phyloP scores from a whole-genome alignment of 2,113 vertebrate genomes.

The Otocyon megalotis region DNA sequence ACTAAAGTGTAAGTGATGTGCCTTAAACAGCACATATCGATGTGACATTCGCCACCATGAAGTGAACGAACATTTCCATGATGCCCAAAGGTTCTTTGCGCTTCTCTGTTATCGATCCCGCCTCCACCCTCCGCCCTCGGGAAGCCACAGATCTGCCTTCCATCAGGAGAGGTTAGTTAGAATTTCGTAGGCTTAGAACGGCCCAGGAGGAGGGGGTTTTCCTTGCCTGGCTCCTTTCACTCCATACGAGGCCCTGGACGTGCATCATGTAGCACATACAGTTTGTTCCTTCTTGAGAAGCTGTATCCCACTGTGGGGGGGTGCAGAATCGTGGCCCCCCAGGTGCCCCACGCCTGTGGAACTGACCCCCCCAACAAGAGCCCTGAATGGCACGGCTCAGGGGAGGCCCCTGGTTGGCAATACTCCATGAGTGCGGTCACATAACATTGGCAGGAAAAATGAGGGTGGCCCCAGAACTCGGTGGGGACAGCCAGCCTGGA shows the following conservation, averaged over 20 bases:
- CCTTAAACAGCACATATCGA: neutral
- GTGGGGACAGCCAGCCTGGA: neutral
- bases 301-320: neutral
- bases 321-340: too few relatives aligned
- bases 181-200: neutral
- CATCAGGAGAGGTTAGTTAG: neutral
- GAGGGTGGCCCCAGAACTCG: accelerated
- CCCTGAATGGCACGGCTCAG: neutral
- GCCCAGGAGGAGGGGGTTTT: neutral
- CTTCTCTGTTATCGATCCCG: neutral
- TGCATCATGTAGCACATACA: neutral
- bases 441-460: accelerated
- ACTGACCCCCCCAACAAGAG: neutral
- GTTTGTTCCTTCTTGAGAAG: neutral
- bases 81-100: neutral
- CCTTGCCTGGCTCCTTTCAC: too few relatives aligned
- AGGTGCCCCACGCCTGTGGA: neutral
- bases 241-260: neutral
- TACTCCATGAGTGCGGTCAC: neutral
- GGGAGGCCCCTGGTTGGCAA: neutral
- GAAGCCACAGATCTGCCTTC: neutral
- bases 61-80: neutral
- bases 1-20: neutral
- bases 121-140: neutral
- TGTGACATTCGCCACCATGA: neutral